phyloP scores from a whole-genome alignment of 2,888 invertebrate species.

The Epistrophella euchroma region DNA sequence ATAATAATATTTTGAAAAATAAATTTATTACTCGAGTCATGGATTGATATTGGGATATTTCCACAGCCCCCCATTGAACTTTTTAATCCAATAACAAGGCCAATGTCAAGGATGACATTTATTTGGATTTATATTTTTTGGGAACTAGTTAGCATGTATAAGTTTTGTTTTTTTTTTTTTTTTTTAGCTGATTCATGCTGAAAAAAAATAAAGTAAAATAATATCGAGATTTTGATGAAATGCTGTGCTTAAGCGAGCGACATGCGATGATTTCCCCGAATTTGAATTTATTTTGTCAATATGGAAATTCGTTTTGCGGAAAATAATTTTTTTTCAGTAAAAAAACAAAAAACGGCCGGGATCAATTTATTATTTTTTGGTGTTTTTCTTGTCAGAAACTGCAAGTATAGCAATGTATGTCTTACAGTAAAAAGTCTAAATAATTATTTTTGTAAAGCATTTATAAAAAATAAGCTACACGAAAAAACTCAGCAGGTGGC shows the following conservation, averaged over 20 bases:
- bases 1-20: not conserved
- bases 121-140: constrained; percentile 11
- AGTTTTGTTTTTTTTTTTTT: not conserved
- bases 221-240: constrained; percentile 10
- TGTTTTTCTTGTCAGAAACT: not conserved
- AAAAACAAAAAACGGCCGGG: not conserved
- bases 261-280: not conserved
- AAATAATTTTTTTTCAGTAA: not conserved
- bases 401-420: too few relatives aligned
- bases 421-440: too few relatives aligned
- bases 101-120: constrained; percentile 48
- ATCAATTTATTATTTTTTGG: too few relatives aligned
- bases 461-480: too few relatives aligned
- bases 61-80: not conserved
- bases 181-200: not conserved
- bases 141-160: not conserved
- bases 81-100: constrained; percentile 35
- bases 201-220: not conserved
- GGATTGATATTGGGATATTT: not conserved
- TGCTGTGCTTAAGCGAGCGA: not conserved
- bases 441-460: too few relatives aligned
- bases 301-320: not conserved
- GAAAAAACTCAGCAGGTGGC: too few relatives aligned
- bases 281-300: constrained; percentile 20
- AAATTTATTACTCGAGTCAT: not conserved